Evolutionary conservation across 1,140 invertebrate genomes (phyloP).

Genomic region (Eulimnadia texana): DNA sequence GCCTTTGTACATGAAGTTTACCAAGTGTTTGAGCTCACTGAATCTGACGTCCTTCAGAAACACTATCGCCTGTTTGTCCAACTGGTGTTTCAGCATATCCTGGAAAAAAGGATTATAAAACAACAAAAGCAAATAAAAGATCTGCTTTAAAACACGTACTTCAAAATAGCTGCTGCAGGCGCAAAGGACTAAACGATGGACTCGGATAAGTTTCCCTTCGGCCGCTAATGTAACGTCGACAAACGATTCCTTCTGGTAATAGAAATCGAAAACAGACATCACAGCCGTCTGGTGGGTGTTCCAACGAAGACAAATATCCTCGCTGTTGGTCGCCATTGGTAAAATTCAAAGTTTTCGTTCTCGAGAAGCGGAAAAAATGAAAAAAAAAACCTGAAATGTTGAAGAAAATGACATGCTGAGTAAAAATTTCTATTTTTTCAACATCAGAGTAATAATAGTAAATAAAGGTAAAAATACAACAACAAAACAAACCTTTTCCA

Average conservation of each 20-base stretch:
- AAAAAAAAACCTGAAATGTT: no score
- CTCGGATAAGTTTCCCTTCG: slow-evolving; percentile 40
- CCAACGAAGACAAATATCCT: slow-evolving; percentile 36
- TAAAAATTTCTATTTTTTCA: not conserved
- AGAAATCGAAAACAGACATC: not conserved
- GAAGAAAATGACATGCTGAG: not conserved
- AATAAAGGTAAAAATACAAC: no score
- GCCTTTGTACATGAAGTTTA: slow-evolving; percentile 43
- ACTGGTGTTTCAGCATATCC: slow-evolving; percentile 7
- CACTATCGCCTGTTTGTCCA: slow-evolving; percentile 19
- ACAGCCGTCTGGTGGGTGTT: slow-evolving; percentile 37
- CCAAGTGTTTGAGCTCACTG: slow-evolving; percentile 43
- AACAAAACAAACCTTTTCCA: no score
- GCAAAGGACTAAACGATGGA: slow-evolving; percentile 39
- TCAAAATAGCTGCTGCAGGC: slow-evolving; percentile 42
- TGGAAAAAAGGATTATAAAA: slow-evolving; percentile 15
- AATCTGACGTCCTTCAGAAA: slow-evolving; percentile 63
- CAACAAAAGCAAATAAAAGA: no score
- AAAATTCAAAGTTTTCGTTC: no score
- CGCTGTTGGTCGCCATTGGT: not conserved
- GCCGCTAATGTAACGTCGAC: slow-evolving; percentile 62
- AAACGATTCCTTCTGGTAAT: not conserved
- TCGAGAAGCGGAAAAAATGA: no score
- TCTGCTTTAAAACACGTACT: no score
- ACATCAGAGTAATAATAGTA: no score